These are phyloP conservation scores for Melopsittacus undulatus DNA, from an alignment of 2,797 vertebrate genomes.

Conservation along the genomic window DNA sequence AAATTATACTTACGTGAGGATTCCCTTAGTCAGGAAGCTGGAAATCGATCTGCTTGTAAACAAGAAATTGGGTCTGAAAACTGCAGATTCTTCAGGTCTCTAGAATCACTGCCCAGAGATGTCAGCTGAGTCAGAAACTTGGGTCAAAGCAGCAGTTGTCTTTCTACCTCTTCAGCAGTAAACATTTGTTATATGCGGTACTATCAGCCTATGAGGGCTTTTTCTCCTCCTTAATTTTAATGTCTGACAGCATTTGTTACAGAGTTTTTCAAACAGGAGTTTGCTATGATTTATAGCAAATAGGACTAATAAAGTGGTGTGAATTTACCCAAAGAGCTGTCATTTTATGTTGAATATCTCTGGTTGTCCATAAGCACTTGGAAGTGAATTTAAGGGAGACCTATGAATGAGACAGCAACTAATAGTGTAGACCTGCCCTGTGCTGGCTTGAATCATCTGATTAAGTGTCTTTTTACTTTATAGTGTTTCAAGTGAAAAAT, in stretches of 20 bases:
- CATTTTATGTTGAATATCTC: not conserved
- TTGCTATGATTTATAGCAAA: not conserved
- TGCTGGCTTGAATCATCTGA: not conserved
- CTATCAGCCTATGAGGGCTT: not conserved
- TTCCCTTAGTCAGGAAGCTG: not conserved
- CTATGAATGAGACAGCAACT: not conserved
- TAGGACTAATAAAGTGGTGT: not conserved
- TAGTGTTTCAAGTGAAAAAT: slow-evolving; percentile 33
- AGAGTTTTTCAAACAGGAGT: not conserved
- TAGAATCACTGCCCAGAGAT: not conserved
- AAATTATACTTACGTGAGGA: not conserved
- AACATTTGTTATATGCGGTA: not conserved
- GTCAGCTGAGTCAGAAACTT: not conserved
- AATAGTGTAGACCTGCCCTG: not conserved
- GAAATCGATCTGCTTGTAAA: not conserved
- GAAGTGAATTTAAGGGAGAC: not conserved
- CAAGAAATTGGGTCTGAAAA: not conserved
- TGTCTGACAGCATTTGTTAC: not conserved
- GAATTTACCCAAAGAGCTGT: not conserved
- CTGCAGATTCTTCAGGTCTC: not conserved
- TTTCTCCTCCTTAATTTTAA: not conserved
- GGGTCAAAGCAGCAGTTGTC: not conserved
- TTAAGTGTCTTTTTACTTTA: slow-evolving; percentile 21
- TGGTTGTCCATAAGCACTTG: not conserved
- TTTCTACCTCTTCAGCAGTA: not conserved